phyloP scores from a whole-genome alignment of 2,888 invertebrate genomes.

The Cataglyphis albicans region DNA sequence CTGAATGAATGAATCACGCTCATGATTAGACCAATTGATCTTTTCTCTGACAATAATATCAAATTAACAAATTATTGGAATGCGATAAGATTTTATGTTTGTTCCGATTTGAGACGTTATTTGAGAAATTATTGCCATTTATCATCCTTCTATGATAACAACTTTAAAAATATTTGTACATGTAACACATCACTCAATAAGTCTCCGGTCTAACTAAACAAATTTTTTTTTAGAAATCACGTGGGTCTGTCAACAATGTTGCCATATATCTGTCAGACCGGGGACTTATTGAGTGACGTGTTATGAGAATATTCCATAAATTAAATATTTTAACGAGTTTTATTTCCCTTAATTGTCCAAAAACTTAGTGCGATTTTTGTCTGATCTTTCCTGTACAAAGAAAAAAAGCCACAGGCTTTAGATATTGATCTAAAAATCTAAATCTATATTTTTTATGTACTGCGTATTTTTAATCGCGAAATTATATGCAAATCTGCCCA shows the following conservation, averaged over 20 bases:
- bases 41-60: neutral
- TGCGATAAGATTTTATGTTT: neutral
- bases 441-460: neutral
- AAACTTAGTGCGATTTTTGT: neutral
- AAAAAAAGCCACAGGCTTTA: neutral
- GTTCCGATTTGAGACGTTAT: neutral
- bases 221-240: too few species aligned
- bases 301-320: neutral
- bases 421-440: neutral
- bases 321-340: neutral
- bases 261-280: too few species aligned
- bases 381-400: neutral
- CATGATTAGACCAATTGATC: neutral
- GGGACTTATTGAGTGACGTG: too few species aligned
- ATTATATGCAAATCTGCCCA: neutral
- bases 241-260: too few species aligned
- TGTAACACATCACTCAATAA: too few species aligned
- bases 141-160: neutral
- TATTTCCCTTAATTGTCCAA: neutral
- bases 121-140: neutral
- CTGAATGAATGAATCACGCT: neutral
- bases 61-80: neutral
- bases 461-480: neutral
- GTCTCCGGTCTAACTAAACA: too few species aligned
- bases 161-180: neutral